Base-by-base conservation (phyloP, 2,888 invertebrate species). In the Hololepta plana region DNA sequence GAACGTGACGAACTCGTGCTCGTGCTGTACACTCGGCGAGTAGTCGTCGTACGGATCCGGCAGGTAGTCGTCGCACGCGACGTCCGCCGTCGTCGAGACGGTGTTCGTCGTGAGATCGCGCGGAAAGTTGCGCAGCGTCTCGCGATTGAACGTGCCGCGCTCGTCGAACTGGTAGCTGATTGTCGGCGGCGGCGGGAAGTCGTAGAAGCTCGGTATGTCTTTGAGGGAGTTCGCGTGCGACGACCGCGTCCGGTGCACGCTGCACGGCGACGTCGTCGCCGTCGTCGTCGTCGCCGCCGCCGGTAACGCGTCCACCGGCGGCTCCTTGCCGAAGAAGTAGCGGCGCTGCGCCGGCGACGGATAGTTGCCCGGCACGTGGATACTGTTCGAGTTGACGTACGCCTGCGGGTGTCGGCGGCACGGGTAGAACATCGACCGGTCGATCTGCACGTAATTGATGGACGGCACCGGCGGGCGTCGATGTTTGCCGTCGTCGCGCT, bases 71-170 rank as follows among this genome's bases (percentile, higher is more conserved):
- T 55, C 57, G 36, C 52, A 52, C 35, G 52, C 55, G 16, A 64
- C 59, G 39, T 65, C 65, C 10, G 64, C 66, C 13, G 74, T 71
- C 19, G 72, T 72, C 30, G 63, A 73, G 34, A 75, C 57, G 36
- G 75, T 75, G 41, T 72, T 66, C 3, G 70, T 67, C 31, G 74
- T 75, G 13, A 72, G 63, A 34, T 75, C 72, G 16, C 74, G 63
- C 2, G 60, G 59, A 36, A 62, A 53, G 34, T 30, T 23, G 20
- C 36, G 32, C 32, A 39, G 30, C 22, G 35, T 31, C 23, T 22
- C 23, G 29, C 43, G 40, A 26, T 40, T 41, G 29, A 46, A 45
- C 22, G 43, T 41, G 24, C 47, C 64, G 33, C 50, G 42, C 28
- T 49, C 66, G 30, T 53, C 49, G 42, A 68, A 67, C 38, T 65